Conservation (phyloP, 2,888 invertebrate species). For the Hyposoter dolosus region DNA sequence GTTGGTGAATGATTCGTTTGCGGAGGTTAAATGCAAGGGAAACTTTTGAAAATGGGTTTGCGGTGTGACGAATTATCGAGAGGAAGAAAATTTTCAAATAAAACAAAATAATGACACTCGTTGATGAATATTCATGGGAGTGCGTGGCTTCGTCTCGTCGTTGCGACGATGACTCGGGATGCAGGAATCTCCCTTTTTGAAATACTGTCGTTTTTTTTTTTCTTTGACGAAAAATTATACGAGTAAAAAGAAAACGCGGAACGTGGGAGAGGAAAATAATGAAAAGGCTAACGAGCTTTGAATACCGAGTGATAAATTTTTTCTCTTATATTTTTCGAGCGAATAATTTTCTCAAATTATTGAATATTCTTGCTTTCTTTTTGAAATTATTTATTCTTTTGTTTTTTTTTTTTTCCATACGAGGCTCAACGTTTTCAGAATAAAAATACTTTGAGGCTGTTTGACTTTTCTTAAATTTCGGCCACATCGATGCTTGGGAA, state of each 20-base stretch:
- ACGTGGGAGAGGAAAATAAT: conserved; percentile 2
- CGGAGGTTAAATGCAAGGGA: conserved; percentile 32
- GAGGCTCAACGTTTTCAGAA: too few species aligned
- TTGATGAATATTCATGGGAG: conserved; percentile 60
- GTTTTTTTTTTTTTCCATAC: too few species aligned
- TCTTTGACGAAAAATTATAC: conserved; percentile 28
- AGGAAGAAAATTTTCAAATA: conserved; percentile 17
- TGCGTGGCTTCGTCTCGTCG: neutral
- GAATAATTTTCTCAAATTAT: neutral
- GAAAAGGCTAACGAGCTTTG: conserved; percentile 18
- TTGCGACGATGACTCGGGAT: neutral
- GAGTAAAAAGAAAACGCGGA: neutral
- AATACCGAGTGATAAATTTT: neutral
- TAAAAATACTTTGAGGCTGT: too few species aligned
- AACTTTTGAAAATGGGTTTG: conserved; percentile 57
- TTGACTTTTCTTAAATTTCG: too few species aligned
- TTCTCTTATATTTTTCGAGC: neutral
- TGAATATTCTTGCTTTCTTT: neutral
- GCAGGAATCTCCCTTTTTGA: conserved; percentile 33
- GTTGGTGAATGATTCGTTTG: neutral
- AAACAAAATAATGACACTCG: neutral
- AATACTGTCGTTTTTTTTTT: conserved; percentile 3
- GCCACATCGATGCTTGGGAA: too few species aligned
- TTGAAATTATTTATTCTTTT: neutral
- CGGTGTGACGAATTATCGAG: conserved; percentile 64